phyloP scores from a whole-genome alignment of 2,797 vertebrate genomes.

The Sebastiscus albofasciatus region DNA sequence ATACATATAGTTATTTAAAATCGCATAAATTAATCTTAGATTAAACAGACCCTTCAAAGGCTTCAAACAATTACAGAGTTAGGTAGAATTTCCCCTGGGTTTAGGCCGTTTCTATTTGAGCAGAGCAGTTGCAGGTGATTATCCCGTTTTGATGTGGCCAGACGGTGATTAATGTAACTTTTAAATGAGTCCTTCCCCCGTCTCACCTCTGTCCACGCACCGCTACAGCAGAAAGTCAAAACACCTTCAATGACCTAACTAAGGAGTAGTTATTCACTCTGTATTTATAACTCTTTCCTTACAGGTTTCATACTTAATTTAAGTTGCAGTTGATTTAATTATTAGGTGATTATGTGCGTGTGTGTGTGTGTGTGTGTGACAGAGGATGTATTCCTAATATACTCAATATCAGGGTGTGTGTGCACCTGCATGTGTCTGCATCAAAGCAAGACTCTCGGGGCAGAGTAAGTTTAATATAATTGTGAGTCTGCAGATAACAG shows the following conservation, averaged over 20 bases:
- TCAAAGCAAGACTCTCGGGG: not conserved
- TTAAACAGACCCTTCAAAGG: slow-evolving; percentile 97
- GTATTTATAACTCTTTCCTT: slow-evolving; percentile 55
- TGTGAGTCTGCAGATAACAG: not conserved
- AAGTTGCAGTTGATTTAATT: slow-evolving; percentile 72
- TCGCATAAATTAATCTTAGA: slow-evolving; percentile 99
- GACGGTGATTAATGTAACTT: slow-evolving; percentile 97
- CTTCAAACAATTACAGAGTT: slow-evolving; percentile 99
- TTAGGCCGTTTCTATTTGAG: slow-evolving; percentile 93
- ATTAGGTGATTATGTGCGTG: slow-evolving; percentile 32
- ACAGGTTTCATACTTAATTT: slow-evolving; percentile 55
- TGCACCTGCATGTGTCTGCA: not conserved
- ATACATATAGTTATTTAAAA: slow-evolving; percentile 99
- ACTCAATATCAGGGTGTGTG: not conserved
- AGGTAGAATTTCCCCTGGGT: slow-evolving; percentile 98
- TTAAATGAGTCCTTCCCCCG: slow-evolving; percentile 88
- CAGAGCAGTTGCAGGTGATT: slow-evolving; percentile 95
- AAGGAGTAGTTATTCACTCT: slow-evolving; percentile 83
- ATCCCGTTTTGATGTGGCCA: slow-evolving; percentile 91
- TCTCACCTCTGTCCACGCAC: slow-evolving; percentile 48
- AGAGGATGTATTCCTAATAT: not conserved
- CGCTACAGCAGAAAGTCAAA: slow-evolving; percentile 83
- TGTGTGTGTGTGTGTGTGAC: not conserved
- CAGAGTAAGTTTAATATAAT: not conserved
- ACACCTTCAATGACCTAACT: slow-evolving; percentile 90